Evolutionary conservation across 1,140 invertebrate species (phyloP).

Genomic region (Heliconius melpomene): DNA sequence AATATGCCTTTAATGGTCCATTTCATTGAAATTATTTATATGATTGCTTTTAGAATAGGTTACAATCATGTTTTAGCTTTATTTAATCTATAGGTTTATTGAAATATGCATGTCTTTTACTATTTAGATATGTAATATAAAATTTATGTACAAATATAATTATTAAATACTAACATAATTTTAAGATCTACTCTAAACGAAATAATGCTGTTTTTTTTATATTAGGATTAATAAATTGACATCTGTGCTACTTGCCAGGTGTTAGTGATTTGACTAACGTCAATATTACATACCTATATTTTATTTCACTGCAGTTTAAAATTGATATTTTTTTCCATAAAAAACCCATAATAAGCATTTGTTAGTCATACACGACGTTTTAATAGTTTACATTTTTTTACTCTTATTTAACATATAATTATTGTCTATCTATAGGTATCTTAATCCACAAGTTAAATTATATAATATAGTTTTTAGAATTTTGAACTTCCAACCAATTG

Average conservation of each 20-base stretch:
- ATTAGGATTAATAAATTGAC: not conserved
- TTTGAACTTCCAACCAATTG: not conserved
- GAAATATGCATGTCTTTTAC: not conserved
- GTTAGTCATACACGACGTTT: not conserved
- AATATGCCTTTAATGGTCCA: not conserved
- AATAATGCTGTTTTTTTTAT: not conserved
- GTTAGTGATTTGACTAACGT: not conserved
- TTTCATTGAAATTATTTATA: not conserved
- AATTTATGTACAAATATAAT: slow-evolving; percentile 1
- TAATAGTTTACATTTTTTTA: not conserved
- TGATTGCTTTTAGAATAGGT: not conserved
- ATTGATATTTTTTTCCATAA: too few species aligned
- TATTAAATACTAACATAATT: slow-evolving; percentile 1
- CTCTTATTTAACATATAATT: not conserved
- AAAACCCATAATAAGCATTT: not conserved
- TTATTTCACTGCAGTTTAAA: too few species aligned
- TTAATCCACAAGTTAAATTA: slow-evolving; percentile 1
- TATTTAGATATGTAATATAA: not conserved
- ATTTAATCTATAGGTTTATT: not conserved
- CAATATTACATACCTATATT: not conserved
- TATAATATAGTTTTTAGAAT: not conserved
- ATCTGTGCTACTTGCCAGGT: not conserved
- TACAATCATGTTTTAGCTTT: not conserved
- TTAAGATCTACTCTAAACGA: not conserved
- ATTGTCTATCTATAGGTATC: not conserved